A percentile compares a stretch with the other conserved stretches of the same genome.
These are phyloP conservation scores for Gymnopithys bicolor DNA, from an alignment of 2,797 vertebrate species.

Conservation along the genomic window DNA sequence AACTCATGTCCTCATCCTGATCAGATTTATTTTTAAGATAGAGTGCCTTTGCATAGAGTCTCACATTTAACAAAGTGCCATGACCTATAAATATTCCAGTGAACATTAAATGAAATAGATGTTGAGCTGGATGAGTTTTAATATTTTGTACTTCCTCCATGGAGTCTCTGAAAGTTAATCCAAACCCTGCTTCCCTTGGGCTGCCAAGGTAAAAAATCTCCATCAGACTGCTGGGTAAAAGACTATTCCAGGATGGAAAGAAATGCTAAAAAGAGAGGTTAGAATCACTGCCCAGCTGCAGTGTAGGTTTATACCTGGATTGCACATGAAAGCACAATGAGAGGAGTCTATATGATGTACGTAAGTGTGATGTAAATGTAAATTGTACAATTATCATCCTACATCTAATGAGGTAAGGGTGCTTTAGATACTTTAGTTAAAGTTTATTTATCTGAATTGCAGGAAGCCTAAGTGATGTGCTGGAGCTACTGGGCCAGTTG, in stretches of 20 bases:
- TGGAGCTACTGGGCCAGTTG: neutral
- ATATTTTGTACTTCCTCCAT: neutral
- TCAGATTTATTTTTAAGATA: constrained; percentile 15
- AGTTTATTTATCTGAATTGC: neutral
- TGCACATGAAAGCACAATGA: neutral
- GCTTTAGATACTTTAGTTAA: neutral
- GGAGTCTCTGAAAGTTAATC: constrained; percentile 8
- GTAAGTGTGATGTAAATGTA: neutral
- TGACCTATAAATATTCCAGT: constrained; percentile 9
- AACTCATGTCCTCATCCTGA: neutral
- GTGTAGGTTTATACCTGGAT: neutral
- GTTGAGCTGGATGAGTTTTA: neutral
- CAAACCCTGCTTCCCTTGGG: neutral
- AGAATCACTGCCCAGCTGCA: neutral
- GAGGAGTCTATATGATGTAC: neutral
- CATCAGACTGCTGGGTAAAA: neutral
- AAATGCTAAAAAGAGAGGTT: neutral
- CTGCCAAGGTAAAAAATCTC: neutral
- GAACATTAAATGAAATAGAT: constrained; percentile 14
- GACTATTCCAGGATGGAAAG: neutral
- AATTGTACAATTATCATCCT: neutral
- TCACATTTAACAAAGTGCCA: neutral
- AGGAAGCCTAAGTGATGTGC: neutral
- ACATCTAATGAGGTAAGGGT: neutral
- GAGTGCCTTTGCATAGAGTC: neutral